A percentile compares a stretch with the other conserved stretches of the same genome.
Conservation (phyloP, 2,797 vertebrate species). For the Labeo calbasu region DNA sequence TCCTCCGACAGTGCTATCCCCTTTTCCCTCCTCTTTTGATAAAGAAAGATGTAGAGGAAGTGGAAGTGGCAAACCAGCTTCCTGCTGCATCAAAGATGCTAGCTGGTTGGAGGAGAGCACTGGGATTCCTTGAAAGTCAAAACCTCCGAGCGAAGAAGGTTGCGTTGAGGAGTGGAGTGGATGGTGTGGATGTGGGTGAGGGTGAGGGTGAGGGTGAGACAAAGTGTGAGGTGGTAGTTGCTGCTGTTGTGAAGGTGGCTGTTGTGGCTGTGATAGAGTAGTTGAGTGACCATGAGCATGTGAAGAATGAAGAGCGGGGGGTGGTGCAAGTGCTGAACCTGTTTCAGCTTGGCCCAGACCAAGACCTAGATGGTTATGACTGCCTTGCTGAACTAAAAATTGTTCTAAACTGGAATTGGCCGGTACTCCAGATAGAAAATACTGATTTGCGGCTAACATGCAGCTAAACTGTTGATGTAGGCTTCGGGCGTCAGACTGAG, state of each 20-base stretch:
- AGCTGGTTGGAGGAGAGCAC: slow-evolving; percentile 85
- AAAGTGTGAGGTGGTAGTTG: slow-evolving; percentile 80
- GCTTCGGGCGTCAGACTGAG: slow-evolving; percentile 84
- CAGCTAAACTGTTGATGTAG: slow-evolving; percentile 88
- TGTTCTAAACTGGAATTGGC: slow-evolving; percentile 85
- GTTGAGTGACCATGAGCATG: slow-evolving; percentile 79
- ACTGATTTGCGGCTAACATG: slow-evolving; percentile 87
- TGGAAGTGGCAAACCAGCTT: slow-evolving; percentile 81
- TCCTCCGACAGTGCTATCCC: slow-evolving; percentile 72
- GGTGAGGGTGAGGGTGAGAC: slow-evolving; percentile 82
- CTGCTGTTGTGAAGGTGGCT: slow-evolving; percentile 79
- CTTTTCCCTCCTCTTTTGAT: slow-evolving; percentile 83
- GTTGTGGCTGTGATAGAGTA: slow-evolving; percentile 74
- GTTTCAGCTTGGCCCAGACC: slow-evolving; percentile 80
- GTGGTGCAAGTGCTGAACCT: slow-evolving; percentile 77
- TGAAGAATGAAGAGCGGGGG: slow-evolving; percentile 82
- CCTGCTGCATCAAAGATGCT: slow-evolving; percentile 85
- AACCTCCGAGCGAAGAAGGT: slow-evolving; percentile 78
- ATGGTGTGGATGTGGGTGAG: slow-evolving; percentile 83
- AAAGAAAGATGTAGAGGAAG: slow-evolving; percentile 83
- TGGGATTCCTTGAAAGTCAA: slow-evolving; percentile 86
- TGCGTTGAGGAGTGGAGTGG: slow-evolving; percentile 82
- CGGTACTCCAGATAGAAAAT: slow-evolving; percentile 85
- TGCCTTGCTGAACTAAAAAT: slow-evolving; percentile 84
- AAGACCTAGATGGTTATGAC: slow-evolving; percentile 83